These are phyloP conservation scores for Bruchidius siliquastri DNA, from an alignment of 2,888 invertebrate genomes.

Conservation along the genomic window DNA sequence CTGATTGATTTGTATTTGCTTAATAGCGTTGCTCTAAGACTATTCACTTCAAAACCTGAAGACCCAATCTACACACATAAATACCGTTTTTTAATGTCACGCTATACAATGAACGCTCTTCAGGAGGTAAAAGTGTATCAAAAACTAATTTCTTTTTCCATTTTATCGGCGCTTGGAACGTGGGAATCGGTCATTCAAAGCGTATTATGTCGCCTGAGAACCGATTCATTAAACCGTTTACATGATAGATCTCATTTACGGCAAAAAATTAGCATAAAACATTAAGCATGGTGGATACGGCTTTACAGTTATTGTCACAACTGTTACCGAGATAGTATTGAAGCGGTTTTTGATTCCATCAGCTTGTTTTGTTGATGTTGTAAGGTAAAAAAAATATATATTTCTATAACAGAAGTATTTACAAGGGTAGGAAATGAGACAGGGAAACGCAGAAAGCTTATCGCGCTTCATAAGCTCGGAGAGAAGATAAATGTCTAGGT, in stretches of 20 bases:
- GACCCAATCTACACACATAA: not conserved
- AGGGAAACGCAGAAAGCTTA: too few species aligned
- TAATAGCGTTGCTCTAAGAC: too few species aligned
- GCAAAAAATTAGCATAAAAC: not conserved
- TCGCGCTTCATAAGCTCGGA: too few species aligned
- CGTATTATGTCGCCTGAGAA: not conserved
- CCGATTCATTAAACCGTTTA: not conserved
- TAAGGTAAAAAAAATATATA: too few species aligned
- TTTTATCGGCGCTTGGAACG: not conserved
- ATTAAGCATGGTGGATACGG: not conserved
- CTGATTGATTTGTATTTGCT: too few species aligned
- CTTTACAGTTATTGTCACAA: not conserved
- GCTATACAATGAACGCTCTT: not conserved
- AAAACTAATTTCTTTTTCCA: not conserved
- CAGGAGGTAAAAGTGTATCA: not conserved
- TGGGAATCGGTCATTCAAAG: not conserved
- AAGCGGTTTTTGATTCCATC: not conserved
- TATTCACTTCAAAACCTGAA: not conserved
- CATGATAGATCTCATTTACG: not conserved
- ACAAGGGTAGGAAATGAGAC: too few species aligned
- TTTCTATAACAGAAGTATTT: too few species aligned
- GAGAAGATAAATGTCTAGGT: too few species aligned
- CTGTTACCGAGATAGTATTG: not conserved
- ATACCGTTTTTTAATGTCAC: not conserved
- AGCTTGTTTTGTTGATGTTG: too few species aligned